A percentile compares a stretch with the other conserved stretches of the same genome.
phyloP scores from a whole-genome alignment of 2,888 invertebrate genomes.

The Trachelus troglodyta region DNA sequence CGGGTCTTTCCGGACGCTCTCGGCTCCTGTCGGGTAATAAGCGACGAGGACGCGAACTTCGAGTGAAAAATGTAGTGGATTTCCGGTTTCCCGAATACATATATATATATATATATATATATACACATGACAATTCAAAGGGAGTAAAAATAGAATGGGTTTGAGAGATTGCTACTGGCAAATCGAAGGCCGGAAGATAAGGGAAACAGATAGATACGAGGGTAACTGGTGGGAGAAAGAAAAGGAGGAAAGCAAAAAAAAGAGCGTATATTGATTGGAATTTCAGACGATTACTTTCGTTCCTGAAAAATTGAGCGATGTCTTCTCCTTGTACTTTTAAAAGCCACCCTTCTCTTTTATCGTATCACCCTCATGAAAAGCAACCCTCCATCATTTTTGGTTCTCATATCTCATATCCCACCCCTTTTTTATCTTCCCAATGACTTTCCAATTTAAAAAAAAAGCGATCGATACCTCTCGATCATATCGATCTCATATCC shows the following conservation, averaged over 20 bases:
- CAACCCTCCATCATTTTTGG: background rate
- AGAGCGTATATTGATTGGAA: constrained; percentile 42
- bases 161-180: background rate
- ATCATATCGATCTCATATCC: background rate
- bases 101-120: background rate
- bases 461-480: background rate
- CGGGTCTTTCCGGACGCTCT: constrained; percentile 19
- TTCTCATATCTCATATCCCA: too few relatives aligned
- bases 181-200: background rate
- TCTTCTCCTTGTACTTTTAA: background rate
- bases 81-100: background rate
- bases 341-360: background rate
- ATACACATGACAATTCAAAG: background rate
- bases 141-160: background rate
- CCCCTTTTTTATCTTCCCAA: background rate
- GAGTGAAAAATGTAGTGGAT: background rate
- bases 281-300: constrained; percentile 36
- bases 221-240: background rate
- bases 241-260: constrained; percentile 20
- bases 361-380: background rate
- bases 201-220: background rate
- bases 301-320: constrained; percentile 14
- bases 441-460: background rate
- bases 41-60: constrained; percentile 1
- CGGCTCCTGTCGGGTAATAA: background rate